Base-by-base conservation (phyloP, 2,113 vertebrate genomes). In the Prionailurus bengalensis region DNA sequence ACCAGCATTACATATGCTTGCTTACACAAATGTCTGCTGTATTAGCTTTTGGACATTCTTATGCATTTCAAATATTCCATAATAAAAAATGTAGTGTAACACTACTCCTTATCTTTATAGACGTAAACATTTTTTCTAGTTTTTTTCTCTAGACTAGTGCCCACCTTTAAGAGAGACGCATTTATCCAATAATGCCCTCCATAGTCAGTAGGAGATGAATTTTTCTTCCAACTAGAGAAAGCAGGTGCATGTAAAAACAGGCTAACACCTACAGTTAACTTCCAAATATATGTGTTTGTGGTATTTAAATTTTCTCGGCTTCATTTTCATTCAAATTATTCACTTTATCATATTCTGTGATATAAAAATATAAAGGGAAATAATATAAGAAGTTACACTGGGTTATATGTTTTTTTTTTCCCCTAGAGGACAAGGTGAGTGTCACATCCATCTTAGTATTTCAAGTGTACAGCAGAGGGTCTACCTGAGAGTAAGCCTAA, bases 361-460 rank as follows among this genome's bases (percentile, higher is more conserved):
- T 78, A 45, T 82, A 53, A 91, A 89, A 65, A 63, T 85, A 74
- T 39, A 5, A 85, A 93, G 15, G 36, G 31, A 96, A 92, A 95
- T 70, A 66, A 73, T 48, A 13, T 53, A 70, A 84, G 19, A 74
- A 84, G 7, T 58, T 71, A n/a, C 7, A 55, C 5, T 39, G 58
- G 16, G 25, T 61, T 73, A 53, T 85, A 17, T 1, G 21, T 61
- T 61, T 17, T 10, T 23, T 36, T 83, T 55, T 29, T 1, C 7
- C 11, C 21, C 51, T 11, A 36, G 48, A 55, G 33, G 4, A 51
- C 5, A 71, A 53, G 16, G 55, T 88, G 12, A 39, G n/a, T 27
- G 17, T 31, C 10, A 79, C 33, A 27, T n/a, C 85, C 23, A 86
- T 65, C 4, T 91, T 84, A 83, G 6, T 45, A 80, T 27, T 89